These are phyloP conservation scores for Ianthella basta DNA, from an alignment of 37 sponge, comb jelly and placozoan genomes.

Conservation along the genomic window DNA sequence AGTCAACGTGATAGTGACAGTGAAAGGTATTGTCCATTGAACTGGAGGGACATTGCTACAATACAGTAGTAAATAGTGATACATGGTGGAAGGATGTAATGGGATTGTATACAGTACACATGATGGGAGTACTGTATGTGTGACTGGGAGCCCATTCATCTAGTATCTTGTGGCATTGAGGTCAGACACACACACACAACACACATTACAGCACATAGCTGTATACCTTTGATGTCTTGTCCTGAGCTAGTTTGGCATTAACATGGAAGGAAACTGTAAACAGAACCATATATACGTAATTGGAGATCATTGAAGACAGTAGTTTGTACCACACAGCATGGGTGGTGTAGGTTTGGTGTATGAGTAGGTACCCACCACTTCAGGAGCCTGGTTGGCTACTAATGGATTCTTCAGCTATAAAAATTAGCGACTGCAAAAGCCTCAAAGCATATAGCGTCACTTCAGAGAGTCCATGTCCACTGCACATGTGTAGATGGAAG, in stretches of 20 bases:
- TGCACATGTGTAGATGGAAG: no score
- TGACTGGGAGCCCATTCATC: no score
- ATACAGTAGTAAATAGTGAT: no score
- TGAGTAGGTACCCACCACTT: slow-evolving; percentile 29
- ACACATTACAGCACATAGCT: no score
- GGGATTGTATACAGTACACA: no score
- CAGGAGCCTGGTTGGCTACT: slow-evolving; percentile 55
- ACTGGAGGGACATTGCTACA: no score
- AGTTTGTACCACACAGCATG: not conserved
- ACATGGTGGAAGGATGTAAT: no score
- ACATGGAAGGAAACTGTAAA: not conserved
- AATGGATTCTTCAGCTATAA: slow-evolving; percentile 62
- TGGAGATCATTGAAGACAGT: not conserved
- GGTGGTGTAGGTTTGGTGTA: not conserved
- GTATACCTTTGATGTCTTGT: not conserved
- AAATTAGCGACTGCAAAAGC: slow-evolving; percentile 73
- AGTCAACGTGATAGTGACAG: no score
- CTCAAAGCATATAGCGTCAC: not conserved
- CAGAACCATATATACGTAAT: not conserved
- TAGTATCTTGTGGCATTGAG: not conserved
- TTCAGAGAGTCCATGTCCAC: no score
- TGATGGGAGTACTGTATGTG: no score
- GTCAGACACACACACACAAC: not conserved
- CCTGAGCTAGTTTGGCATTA: not conserved
- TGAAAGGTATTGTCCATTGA: no score